Evolutionary conservation across 2,113 vertebrate genomes (phyloP).

Genomic region (Thamnaconus septentrionalis): DNA sequence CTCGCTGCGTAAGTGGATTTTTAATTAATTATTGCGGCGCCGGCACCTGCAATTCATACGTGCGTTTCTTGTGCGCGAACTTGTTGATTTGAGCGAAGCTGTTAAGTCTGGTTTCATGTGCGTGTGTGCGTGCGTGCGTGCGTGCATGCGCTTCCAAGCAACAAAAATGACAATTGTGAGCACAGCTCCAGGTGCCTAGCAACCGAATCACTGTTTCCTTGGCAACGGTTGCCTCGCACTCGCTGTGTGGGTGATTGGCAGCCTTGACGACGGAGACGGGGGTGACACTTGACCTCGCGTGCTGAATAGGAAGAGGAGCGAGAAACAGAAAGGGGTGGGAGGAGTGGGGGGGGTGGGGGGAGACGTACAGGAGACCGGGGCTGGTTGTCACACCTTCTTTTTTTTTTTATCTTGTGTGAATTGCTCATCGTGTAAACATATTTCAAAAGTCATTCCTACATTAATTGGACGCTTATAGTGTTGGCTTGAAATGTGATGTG

Average conservation of each 20-base stretch:
- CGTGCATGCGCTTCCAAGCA: slow-evolving; percentile 64
- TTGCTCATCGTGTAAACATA: slow-evolving; percentile 68
- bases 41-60: slow-evolving; percentile 47
- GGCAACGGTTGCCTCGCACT: slow-evolving; percentile 79
- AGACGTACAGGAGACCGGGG: slow-evolving; percentile 65
- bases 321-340: slow-evolving; percentile 52
- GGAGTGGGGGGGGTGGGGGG: slow-evolving; percentile 42
- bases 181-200: slow-evolving; percentile 80
- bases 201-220: slow-evolving; percentile 78
- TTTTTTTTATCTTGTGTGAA: too few species aligned
- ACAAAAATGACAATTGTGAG: slow-evolving; percentile 78
- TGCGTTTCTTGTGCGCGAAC: too few species aligned
- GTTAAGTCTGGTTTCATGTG: slow-evolving; percentile 61
- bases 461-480: too few species aligned
- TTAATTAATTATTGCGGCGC: slow-evolving; percentile 39
- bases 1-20: slow-evolving; percentile 48
- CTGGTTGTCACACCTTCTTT: slow-evolving; percentile 73
- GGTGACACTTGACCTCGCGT: slow-evolving; percentile 77
- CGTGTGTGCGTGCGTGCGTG: slow-evolving; percentile 38
- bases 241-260: slow-evolving; percentile 80
- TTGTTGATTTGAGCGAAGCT: slow-evolving; percentile 44
- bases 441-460: slow-evolving; percentile 56
- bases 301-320: slow-evolving; percentile 65
- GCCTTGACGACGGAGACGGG: slow-evolving; percentile 74
- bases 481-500: too few species aligned